Base-by-base conservation (phyloP, 2,113 vertebrate genomes). In the Scomber japonicus region DNA sequence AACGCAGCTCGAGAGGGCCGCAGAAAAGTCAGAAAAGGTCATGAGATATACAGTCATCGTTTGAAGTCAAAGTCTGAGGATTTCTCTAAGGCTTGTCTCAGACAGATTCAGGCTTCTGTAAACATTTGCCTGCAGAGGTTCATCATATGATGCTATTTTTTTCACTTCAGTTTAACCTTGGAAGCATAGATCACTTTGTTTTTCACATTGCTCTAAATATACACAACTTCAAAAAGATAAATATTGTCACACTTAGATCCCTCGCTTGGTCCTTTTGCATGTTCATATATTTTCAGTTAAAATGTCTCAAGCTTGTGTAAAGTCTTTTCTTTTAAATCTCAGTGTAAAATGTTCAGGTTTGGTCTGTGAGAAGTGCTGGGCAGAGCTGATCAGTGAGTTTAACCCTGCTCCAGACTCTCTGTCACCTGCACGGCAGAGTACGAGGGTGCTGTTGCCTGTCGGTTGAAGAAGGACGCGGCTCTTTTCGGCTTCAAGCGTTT, bases 401-500 rank as follows among this genome's bases (percentile, higher is more conserved):
- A 97, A 86, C 96, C 94, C 86, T 97, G 96, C 80, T 96, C 96
- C 80, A 95, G 85, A 81, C 84, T 94, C 69, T 97, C 96, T 0
- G 91, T n/a, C 64, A 94, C 94, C 91, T 96, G 96, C 81, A 97
- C 97, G 3, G 95, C 91, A 0, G 94, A 91, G 88, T 98, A 98
- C 35, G 92, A 73, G 5, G 95, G 83, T 3, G 88, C 15, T 2
- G 96, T 93, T 0, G 93, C 73, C 89, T 96, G 97, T 3, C 97
- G 95, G 66, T 90, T 92, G 86, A 98, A 98, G 93, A 98, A 98
- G n/a, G 97, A 98, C 0, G 96, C 94, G 0, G 96, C 95, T 85
- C 97, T 94, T 84, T 96, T 97, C 0, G 97, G 97, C 44, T 97
- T 98, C 79, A 98, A 94, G 4, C 96, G 95, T 89, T 96, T 97